phyloP scores from a whole-genome alignment of 2,888 invertebrate genomes.

The Abscondita cerata region DNA sequence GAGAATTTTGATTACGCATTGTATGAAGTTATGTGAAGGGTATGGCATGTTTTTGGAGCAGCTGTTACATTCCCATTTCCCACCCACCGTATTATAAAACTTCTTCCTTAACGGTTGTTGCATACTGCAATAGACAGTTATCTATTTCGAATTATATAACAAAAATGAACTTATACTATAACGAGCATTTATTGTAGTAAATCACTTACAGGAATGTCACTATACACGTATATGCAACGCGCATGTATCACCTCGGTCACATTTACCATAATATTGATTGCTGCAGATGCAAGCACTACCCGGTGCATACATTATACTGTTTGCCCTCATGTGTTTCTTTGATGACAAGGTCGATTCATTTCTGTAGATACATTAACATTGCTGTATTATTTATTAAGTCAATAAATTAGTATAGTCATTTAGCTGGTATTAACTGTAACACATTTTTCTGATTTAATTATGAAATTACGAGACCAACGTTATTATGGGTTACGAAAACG shows the following conservation, averaged over 20 bases:
- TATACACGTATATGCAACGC: conserved; percentile 21
- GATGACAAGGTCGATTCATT: conserved; percentile 32
- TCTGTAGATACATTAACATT: too few species aligned
- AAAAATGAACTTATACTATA: neutral
- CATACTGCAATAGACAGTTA: neutral
- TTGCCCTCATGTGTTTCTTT: conserved; percentile 42
- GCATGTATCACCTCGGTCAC: conserved; percentile 40
- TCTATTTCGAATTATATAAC: neutral
- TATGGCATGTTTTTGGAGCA: conserved; percentile 23
- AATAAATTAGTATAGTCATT: too few species aligned
- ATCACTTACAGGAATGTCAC: neutral
- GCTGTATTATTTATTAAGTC: too few species aligned
- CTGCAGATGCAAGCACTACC: conserved; percentile 43
- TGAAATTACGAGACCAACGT: too few species aligned
- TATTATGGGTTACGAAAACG: too few species aligned
- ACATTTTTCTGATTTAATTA: too few species aligned
- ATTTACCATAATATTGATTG: conserved; percentile 43
- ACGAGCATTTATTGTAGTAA: conserved; percentile 3
- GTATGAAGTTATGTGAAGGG: conserved; percentile 8
- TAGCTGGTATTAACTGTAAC: too few species aligned
- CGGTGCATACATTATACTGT: conserved; percentile 27
- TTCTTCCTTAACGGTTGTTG: conserved; percentile 30
- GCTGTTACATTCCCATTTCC: conserved; percentile 16
- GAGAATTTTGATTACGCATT: conserved; percentile 9
- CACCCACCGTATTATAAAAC: conserved; percentile 36